Base-by-base conservation (phyloP, 2,113 vertebrate genomes). In the Centrocercus urophasianus region DNA sequence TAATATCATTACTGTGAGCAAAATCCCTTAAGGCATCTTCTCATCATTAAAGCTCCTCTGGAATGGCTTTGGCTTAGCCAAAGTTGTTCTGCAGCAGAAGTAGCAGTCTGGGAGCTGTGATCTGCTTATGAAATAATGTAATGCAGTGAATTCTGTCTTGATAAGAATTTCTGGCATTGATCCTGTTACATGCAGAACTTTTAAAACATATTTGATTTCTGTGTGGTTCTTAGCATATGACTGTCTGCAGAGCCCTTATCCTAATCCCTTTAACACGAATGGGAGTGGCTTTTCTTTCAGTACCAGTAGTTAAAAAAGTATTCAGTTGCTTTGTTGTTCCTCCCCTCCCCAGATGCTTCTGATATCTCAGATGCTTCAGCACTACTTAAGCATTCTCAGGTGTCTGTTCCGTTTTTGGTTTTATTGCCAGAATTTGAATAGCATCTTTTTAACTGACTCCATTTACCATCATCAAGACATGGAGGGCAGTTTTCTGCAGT, bases 41-140 rank as follows among this genome's bases (percentile, higher is more conserved):
- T 95, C 84, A 80, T 95, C 87, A 71, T 32, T 77, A 56, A 87
- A 95, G 59, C 84, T 72, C 86, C 72, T 89, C 64, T 95, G 95
- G 82, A 96, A 86, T 67, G 75, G 87, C 17, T 56, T 74, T 67
- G 75, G 47, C 69, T 96, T 67, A 87, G 87, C 67, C 60, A 85
- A 24, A 61, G 34, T 71, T 93, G 32, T 47, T 80, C 25, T 92
- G 54, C 54, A 64, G 78, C 77, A 57, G 4, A 74, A 82, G 32
- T 67, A 73, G 11, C 59, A 83, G 64, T 25, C 75, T 80, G 38
- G 15, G 63, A 89, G 67, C 74, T 85, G 36, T 73, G 87, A 85
- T 89, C 74, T 87, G 59, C 24, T 69, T 88, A 22, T 88, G 73
- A 88, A 60, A 88, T 83, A 83, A 80, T 34, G 57, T 21, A 60